Evolutionary conservation across 2,113 vertebrate species (phyloP).

Genomic region (Oceanodroma tethys): DNA sequence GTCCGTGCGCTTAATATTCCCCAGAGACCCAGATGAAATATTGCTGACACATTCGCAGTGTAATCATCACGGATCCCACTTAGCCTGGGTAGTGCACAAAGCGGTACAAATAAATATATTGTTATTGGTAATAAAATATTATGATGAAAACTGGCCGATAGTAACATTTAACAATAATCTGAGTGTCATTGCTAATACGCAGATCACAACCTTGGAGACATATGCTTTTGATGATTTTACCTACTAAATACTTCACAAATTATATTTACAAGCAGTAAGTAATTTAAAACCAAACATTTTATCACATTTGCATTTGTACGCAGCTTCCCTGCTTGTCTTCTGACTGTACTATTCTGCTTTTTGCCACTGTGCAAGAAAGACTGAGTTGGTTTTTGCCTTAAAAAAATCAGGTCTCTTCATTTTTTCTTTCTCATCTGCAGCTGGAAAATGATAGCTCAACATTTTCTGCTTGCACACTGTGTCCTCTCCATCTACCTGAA

Average conservation of each 20-base stretch:
- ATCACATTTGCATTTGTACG: not conserved
- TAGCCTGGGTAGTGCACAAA: not conserved
- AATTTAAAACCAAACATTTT: not conserved
- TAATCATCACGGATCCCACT: not conserved
- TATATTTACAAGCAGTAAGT: not conserved
- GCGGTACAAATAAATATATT: not conserved
- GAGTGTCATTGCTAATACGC: not conserved
- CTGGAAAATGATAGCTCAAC: not conserved
- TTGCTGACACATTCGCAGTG: not conserved
- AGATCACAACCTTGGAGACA: not conserved
- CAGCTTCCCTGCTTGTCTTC: not conserved
- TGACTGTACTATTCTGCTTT: not conserved
- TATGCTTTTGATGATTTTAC: not conserved
- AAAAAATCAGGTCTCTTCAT: not conserved
- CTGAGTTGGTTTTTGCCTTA: not conserved
- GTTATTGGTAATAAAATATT: not conserved
- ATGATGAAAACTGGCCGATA: not conserved
- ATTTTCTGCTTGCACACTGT: not conserved
- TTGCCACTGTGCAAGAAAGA: not conserved
- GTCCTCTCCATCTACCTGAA: not conserved
- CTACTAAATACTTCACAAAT: not conserved
- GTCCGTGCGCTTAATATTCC: not conserved
- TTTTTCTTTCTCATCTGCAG: not conserved
- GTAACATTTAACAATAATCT: not conserved
- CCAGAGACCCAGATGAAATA: not conserved